These are phyloP conservation scores for Glyptemys insculpta DNA, from an alignment of 2,797 vertebrate species.

Conservation along the genomic window DNA sequence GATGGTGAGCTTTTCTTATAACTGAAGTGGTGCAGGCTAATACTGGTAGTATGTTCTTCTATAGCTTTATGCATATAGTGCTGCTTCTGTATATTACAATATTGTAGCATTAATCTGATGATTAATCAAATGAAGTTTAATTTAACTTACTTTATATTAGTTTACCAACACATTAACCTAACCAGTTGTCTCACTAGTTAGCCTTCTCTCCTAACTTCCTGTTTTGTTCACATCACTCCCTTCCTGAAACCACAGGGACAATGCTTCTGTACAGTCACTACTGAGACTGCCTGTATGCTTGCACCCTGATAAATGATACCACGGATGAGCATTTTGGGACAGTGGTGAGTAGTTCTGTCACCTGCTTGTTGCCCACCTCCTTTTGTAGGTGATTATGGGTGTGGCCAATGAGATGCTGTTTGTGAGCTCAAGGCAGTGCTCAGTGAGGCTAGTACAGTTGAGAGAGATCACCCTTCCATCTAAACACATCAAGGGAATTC, in stretches of 20 bases:
- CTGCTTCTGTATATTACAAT: not conserved
- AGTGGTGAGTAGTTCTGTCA: not conserved
- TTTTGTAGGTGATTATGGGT: not conserved
- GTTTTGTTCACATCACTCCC: fast-evolving
- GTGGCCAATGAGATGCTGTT: fast-evolving
- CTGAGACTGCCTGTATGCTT: not conserved
- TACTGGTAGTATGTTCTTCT: not conserved
- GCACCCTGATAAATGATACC: not conserved
- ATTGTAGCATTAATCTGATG: not conserved
- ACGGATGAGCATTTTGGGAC: not conserved
- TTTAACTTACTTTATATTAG: not conserved
- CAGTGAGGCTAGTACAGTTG: fast-evolving
- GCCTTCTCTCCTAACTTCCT: not conserved
- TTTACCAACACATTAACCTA: not conserved
- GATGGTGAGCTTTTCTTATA: conserved; percentile 75
- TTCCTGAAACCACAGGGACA: not conserved
- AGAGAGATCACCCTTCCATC: not conserved
- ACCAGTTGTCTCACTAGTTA: not conserved
- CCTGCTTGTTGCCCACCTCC: not conserved
- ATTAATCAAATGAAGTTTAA: not conserved
- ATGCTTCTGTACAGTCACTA: fast-evolving
- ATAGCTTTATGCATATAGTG: fast-evolving
- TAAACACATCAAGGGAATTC: not conserved
- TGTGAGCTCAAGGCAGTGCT: not conserved
- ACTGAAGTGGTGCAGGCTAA: not conserved